Percentiles rank a stretch among this genome's conserved stretches.
Conservation (phyloP, 2,797 vertebrate genomes). For the Adrianichthys oophorus region DNA sequence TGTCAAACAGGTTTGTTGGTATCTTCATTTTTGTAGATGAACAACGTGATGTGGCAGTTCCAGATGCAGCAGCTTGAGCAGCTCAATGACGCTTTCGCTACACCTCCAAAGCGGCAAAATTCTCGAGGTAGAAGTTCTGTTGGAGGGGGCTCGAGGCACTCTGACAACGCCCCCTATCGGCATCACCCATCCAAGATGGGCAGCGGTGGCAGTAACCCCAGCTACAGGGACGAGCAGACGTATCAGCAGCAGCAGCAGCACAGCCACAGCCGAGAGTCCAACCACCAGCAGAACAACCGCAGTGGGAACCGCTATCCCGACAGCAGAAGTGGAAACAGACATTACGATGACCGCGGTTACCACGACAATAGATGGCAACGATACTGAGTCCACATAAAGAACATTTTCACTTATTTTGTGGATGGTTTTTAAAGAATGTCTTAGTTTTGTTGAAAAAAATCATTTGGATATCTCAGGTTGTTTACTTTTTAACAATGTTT, state of each 20-base stretch:
- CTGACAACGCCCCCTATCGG: constrained; percentile 48
- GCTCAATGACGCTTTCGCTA: constrained; percentile 45
- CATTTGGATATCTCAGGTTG: constrained; percentile 57
- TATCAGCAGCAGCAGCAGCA: constrained; percentile 73
- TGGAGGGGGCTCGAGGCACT: constrained; percentile 53
- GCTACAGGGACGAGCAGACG: constrained; percentile 62
- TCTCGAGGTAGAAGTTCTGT: constrained; percentile 17
- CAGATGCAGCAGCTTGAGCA: constrained; percentile 83
- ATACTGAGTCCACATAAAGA: constrained; percentile 58
- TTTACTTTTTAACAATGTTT: constrained; percentile 65
- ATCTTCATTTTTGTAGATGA: constrained; percentile 74
- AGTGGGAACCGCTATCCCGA: constrained; percentile 71
- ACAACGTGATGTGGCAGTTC: constrained; percentile 75
- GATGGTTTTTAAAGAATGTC: constrained; percentile 23
- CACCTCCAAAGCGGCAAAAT: constrained; percentile 45
- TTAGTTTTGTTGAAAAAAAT: constrained; percentile 28
- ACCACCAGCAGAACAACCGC: constrained; percentile 56
- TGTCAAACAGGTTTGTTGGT: background rate
- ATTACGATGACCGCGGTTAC: constrained; percentile 78
- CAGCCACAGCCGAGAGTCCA: constrained; percentile 35
- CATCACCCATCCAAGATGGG: constrained; percentile 74
- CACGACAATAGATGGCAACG: constrained; percentile 81
- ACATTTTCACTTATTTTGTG: constrained; percentile 32
- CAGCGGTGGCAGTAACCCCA: constrained; percentile 69
- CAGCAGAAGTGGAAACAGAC: constrained; percentile 73